Evolutionary conservation across 2,113 vertebrate species (phyloP).

Genomic region (Murina feae): DNA sequence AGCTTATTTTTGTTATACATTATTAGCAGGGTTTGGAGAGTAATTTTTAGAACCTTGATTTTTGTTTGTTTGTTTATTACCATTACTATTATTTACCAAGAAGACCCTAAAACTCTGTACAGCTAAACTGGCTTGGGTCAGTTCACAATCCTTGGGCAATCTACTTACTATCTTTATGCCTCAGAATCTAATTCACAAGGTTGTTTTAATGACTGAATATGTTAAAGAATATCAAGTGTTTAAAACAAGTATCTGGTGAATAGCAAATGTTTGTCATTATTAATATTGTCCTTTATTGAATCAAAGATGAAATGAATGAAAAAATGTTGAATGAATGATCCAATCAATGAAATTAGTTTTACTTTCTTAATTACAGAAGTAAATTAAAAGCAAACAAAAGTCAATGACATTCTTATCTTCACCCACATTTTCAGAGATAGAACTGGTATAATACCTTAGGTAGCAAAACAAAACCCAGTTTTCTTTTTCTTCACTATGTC

Average conservation of each 20-base stretch:
- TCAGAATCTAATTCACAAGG: not conserved
- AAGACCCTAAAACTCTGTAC: not conserved
- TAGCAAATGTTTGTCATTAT: not conserved
- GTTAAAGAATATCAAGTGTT: not conserved
- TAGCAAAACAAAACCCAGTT: not conserved
- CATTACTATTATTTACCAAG: not conserved
- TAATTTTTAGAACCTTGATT: not conserved
- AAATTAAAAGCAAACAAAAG: not conserved
- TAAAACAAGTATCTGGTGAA: not conserved
- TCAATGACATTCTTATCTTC: not conserved
- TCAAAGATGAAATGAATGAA: not conserved
- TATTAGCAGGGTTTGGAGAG: not conserved
- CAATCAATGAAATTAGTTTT: not conserved
- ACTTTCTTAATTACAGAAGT: not conserved
- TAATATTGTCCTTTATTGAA: not conserved
- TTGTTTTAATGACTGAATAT: not conserved
- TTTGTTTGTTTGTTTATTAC: not conserved
- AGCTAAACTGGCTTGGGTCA: not conserved
- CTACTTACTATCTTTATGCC: not conserved
- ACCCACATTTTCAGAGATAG: not conserved
- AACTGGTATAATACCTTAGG: not conserved
- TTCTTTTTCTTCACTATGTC: not conserved
- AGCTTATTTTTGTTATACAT: not conserved
- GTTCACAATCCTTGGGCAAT: not conserved
- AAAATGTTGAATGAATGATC: not conserved